A percentile compares a stretch with the other conserved stretches of the same genome.
These are phyloP conservation scores for Procambarus clarkii DNA, from an alignment of 1,140 invertebrate genomes.

Conservation along the genomic window DNA sequence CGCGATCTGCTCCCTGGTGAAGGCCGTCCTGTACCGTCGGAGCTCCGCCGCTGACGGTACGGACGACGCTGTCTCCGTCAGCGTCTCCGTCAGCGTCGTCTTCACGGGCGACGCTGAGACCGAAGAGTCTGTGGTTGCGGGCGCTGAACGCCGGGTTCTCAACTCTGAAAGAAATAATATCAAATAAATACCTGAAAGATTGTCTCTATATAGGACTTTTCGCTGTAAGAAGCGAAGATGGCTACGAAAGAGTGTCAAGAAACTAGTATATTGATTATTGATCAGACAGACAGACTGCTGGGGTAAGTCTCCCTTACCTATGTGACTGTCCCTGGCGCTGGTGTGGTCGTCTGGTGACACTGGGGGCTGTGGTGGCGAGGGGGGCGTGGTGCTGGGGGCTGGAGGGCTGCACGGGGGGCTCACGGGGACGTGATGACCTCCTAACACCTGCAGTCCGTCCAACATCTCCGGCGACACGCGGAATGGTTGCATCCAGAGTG, in stretches of 20 bases:
- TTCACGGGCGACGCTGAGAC: too few relatives aligned
- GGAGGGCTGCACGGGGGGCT: constrained; percentile 53
- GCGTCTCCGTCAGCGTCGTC: too few relatives aligned
- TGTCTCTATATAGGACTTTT: too few relatives aligned
- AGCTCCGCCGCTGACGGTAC: constrained; percentile 52
- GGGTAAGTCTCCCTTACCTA: constrained; percentile 3
- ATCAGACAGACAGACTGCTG: too few relatives aligned
- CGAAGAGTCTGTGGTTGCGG: too few relatives aligned
- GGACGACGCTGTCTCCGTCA: too few relatives aligned
- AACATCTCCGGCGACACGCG: constrained; percentile 46
- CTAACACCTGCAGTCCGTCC: constrained; percentile 23
- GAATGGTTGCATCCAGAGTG: constrained; percentile 53
- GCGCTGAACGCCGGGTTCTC: too few relatives aligned
- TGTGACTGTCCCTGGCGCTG: neutral
- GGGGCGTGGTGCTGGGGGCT: constrained; percentile 26
- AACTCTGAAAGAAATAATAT: too few relatives aligned
- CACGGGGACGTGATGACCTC: constrained; percentile 22
- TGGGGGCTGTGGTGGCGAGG: constrained; percentile 7
- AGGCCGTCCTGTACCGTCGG: constrained; percentile 93
- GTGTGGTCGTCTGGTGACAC: constrained; percentile 15
- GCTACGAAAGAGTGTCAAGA: too few relatives aligned
- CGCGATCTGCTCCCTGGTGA: constrained; percentile 95
- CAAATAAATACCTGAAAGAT: too few relatives aligned
- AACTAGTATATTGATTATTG: too few relatives aligned
- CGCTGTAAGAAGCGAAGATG: too few relatives aligned